Evolutionary conservation across 2,113 vertebrate species (phyloP), one percentile per base, ranked within the genome.

Genomic region (Odobenus rosmarus): DNA sequence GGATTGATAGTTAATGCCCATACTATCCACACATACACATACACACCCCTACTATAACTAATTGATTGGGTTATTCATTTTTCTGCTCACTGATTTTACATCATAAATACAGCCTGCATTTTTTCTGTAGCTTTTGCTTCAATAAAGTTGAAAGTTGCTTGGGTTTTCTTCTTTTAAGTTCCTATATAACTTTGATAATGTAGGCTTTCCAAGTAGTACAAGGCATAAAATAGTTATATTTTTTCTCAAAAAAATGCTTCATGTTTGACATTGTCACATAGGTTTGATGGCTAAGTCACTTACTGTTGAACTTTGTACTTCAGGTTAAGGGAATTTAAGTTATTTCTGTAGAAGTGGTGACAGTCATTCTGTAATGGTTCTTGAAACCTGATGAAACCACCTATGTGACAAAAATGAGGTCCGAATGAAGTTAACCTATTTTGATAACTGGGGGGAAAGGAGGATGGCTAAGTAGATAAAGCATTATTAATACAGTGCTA

Each of bases 371-470:
- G 33, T 69, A 53, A 77, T 49, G 19, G 23, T 86, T 77, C 79
- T 86, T 93, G 33, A 97, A 90, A 80, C 39, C 36, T 81, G 24
- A 92, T 85, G 87, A 95, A 76, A 67, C 8, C 1, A 57, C 26
- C 21, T 26, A n/a, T 93, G n/a, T 51, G 55, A 71, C 15, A 95
- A 88, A 97, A 88, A 49, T 24, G 21, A 36, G 26, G 5, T 74
- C 21, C 31, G 64, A 89, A 6, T 69, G 23, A 55, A 94, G 3
- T 19, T 31, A 77, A 67, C 39, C 21, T 4, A 81, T 49, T 97
- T 93, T 85, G 31, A 64, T 76, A 91, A 96, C 26, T 53, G 1
- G 2, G 26, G 26, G 55, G 21, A 42, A 46, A 36, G 15, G 12
- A 69, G 24, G 9, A 26, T 51, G 42, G 2, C 42, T 62, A 85